Base-by-base conservation (phyloP, 2,113 vertebrate genomes). In the Ailurus styani region DNA sequence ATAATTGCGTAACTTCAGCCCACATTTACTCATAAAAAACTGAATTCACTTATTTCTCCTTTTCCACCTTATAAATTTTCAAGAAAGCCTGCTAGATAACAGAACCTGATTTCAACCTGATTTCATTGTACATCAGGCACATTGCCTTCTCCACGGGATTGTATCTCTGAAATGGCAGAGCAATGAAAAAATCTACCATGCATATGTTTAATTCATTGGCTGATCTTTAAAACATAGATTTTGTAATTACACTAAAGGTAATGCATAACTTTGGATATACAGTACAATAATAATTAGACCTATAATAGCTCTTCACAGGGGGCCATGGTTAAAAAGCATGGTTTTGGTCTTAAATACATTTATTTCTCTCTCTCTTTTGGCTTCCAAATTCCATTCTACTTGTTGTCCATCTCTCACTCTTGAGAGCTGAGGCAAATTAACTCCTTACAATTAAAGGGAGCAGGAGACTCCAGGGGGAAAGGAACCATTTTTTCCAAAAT, bases 201-300 rank as follows among this genome's bases (percentile, higher is more conserved):
- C 40, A 90, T 50, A 94, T 96, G 91, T 97, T 98, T 97, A 97
- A 98, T 94, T 98, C 97, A 97, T 97, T 90, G 57, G 37, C 25
- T 96, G 94, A 94, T 90, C 94, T 96, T 98, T 87, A 85, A 96
- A 90, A 98, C 0, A 0, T n/a, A 95, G 81, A 89, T 86, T 95
- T 97, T 96, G 37, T 93, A 93, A 91, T 96, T 96, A 97, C 96
- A 94, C 86, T 95, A 91, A 96, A 96, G 96, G 47, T 95, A 72
- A 97, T 96, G 64, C 90, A 96, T 96, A 94, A 60, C 31, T 98
- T 97, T 95, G 96, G 52, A 91, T 97, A 87, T 62, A 96, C 5
- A 88, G 13, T 54, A 62, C 34, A 91, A 91, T 37, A 96, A 97
- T 91, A 95, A 89, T 84, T 91, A 93, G 72, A 87, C 40, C 62